Base-by-base conservation (phyloP, 2,797 vertebrate genomes). In the Onychomys arenicola region DNA sequence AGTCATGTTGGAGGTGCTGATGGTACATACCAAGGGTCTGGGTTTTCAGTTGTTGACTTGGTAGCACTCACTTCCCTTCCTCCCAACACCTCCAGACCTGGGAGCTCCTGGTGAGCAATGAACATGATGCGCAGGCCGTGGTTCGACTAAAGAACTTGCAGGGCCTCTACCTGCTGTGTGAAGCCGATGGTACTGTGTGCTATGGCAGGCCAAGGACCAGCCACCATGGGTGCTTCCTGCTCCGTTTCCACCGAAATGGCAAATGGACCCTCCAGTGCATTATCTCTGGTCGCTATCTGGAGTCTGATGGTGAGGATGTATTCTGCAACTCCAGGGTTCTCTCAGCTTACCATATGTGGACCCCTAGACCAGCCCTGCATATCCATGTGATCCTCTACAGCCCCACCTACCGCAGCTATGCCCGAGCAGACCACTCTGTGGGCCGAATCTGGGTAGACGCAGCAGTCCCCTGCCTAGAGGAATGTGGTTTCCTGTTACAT, bases 201-300 rank as follows among this genome's bases (percentile, higher is more conserved):
- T 98, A 98, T 0, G 97, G 97, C 10, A 87, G 19, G 34, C 97
- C 97, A 0, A 85, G 13, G 37, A n/a, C 89, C 1, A 87, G 89
- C 49, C 92, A 97, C 37, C 97, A 97, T 0, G 97, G 98, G 6
- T 97, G 89, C 75, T 98, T 98, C 94, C 93, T 98, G 12, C 94
- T 98, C 86, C 96, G 89, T 61, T 97, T 98, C 71, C 98, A 98
- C 86, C 92, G 92, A 7, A 98, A 98, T 0, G 93, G 98, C 76
- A 97, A 97, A 3, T 98, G 98, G 98, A 98, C 97, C 5, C 95
- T 98, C 25, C 98, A 97, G 73, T 97, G 98, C 32, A 13, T 95
- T 4, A 95, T 97, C 43, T 97, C 96, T 17, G 90, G 96, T 21
- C 96, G 90, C 59, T 98, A 97, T 59, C 81, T 98, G 86, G 98